Evolutionary conservation across 2,888 invertebrate species (phyloP), one percentile per base, ranked within the genome.

Genomic region (Drosophila borealis): DNA sequence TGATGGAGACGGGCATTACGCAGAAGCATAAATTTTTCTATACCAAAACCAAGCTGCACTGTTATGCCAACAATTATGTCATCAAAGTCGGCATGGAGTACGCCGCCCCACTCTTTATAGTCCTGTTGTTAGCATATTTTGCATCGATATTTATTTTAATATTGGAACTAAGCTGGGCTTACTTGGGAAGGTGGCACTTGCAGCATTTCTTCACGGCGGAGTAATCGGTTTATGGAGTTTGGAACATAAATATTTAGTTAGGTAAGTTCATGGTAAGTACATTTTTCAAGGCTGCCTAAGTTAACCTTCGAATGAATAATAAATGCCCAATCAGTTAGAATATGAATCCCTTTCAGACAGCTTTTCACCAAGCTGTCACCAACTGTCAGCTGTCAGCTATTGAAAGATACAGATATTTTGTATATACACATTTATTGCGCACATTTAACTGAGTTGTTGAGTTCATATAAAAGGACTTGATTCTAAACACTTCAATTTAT

Each of bases 41-140:
- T 74, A 74, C 82, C 17, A 88, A 81, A 41, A 46, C 63, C 3
- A 84, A 84, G 60, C 50, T 90, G 17, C 65, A 83, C 9, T 91
- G 91, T 21, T 84, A 80, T 46, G 71, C 86, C 19, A 89, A 80
- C 39, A 90, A 75, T 50, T 78, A 83, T 49, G 70, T 91, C 14
- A 81, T 90, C 41, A 83, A 77, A 25, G 91, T 91, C 63, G 91
- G 91, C 61, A 70, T 91, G 79, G 91, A 91, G 57, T 91, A 91
- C 45, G 81, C 90, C 2, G 91, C 89, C 1, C 90, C 91, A 0
- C 46, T 91, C 5, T 91, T 91, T 39, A 71, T 89, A 10, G 67
- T 83, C 2, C 70, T 91, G 0, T 45, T 82, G 4, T 21, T 75
- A 0, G 57, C 77, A 33, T 90, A 88, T 29, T 11, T 78, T 11